A percentile compares a stretch with the other conserved stretches of the same genome.
Evolutionary conservation across 2,888 invertebrate species (phyloP).

Genomic region (Metalampra italica): DNA sequence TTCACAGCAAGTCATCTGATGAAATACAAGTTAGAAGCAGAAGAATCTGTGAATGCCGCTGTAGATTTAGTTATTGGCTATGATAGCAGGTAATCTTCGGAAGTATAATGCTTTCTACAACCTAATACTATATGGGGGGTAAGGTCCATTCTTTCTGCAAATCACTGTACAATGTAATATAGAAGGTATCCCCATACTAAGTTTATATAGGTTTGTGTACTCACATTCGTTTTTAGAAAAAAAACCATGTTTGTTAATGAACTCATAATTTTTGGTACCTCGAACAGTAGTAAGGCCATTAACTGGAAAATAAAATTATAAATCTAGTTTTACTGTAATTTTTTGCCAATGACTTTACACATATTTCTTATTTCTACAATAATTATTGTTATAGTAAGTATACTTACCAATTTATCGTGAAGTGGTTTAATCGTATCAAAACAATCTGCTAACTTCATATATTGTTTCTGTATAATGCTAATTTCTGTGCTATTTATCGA

Average conservation of each 20-base stretch:
- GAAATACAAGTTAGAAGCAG: too few species aligned
- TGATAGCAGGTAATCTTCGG: too few species aligned
- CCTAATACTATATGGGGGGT: too few species aligned
- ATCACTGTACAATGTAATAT: background rate
- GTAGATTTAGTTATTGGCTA: too few species aligned
- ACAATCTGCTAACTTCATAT: conserved; percentile 4
- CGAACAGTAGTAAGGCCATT: background rate
- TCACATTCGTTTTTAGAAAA: background rate
- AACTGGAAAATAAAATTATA: background rate
- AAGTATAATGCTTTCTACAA: too few species aligned
- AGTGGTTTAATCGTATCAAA: conserved; percentile 11
- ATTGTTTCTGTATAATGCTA: conserved; percentile 1
- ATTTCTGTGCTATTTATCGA: background rate
- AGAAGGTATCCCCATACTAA: background rate
- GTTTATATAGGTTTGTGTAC: background rate
- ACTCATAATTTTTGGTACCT: background rate
- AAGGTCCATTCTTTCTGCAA: too few species aligned
- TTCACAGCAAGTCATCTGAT: too few species aligned
- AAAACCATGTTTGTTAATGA: background rate
- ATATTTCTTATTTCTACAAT: too few species aligned
- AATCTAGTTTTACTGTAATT: too few species aligned
- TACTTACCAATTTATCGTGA: conserved; percentile 11
- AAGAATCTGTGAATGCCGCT: too few species aligned
- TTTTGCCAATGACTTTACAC: too few species aligned
- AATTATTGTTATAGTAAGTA: too few species aligned